A percentile compares a stretch with the other conserved stretches of the same genome.
Conservation (phyloP, 92 coral and sea anemone species). For the Palythoa heliodiscus region DNA sequence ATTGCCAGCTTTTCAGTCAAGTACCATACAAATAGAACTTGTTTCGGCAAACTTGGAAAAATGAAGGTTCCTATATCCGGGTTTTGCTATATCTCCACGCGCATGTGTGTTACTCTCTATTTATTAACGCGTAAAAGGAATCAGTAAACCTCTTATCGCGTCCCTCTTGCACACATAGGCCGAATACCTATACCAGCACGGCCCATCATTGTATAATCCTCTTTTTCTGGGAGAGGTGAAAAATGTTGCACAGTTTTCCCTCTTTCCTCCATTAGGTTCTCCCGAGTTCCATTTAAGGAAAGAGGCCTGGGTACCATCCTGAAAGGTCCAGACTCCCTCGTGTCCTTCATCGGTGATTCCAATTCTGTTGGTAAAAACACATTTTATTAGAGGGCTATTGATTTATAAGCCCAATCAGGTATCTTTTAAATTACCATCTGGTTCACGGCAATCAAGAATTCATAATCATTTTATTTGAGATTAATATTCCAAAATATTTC, state of each 20-base stretch:
- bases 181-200: background rate
- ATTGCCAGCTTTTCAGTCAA: too few species aligned
- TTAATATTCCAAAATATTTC: too few species aligned
- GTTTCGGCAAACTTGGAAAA: too few species aligned
- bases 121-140: too few species aligned
- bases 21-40: too few species aligned
- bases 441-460: too few species aligned
- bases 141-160: background rate
- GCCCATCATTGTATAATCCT: slow-evolving; percentile 18
- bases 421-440: too few species aligned
- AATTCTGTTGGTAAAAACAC: slow-evolving; percentile 9
- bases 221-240: background rate
- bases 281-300: slow-evolving; percentile 5
- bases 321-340: slow-evolving; percentile 27
- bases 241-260: slow-evolving; percentile 17
- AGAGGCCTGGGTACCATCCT: slow-evolving; percentile 25
- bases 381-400: background rate
- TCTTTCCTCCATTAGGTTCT: slow-evolving; percentile 13
- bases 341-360: slow-evolving; percentile 34
- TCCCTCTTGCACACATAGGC: slow-evolving; percentile 28
- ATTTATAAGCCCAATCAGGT: background rate
- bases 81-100: too few species aligned
- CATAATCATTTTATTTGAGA: too few species aligned
- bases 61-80: too few species aligned
- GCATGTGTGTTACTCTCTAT: too few species aligned